Evolutionary conservation across 2,888 invertebrate species (phyloP).

Genomic region (Brachypterus glaber): DNA sequence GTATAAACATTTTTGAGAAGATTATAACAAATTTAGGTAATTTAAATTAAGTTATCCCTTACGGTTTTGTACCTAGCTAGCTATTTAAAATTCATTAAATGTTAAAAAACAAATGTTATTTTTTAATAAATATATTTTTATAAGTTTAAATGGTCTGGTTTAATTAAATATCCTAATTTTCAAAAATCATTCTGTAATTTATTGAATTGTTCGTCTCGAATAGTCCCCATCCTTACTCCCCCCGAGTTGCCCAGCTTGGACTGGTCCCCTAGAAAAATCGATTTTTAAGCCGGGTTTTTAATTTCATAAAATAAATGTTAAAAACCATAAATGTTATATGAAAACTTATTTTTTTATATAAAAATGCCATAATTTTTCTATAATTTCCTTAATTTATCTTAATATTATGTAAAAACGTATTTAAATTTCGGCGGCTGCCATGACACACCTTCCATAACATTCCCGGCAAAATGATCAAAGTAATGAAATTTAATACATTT

Average conservation of each 20-base stretch:
- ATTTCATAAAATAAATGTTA: conserved; percentile 3
- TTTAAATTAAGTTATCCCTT: no score
- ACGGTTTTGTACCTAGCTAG: no score
- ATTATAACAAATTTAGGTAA: no score
- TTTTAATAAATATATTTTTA: conserved; percentile 2
- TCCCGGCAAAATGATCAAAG: conserved; percentile 30
- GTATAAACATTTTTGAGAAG: no score
- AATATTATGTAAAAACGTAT: conserved; percentile 15
- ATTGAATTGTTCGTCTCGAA: conserved; percentile 4
- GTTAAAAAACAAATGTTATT: conserved; percentile 2
- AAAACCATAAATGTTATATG: background rate
- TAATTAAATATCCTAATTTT: no score
- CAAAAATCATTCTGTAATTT: conserved; percentile 7
- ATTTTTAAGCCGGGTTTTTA: conserved; percentile 17
- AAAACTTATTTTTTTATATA: conserved; percentile 2
- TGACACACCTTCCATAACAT: conserved; percentile 29
- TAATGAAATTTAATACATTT: conserved; percentile 13
- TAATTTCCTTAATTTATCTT: background rate
- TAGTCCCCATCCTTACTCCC: conserved; percentile 21
- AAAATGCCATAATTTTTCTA: background rate
- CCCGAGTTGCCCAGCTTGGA: conserved; percentile 20
- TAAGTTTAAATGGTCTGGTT: conserved; percentile 43
- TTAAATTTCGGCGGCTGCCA: conserved; percentile 33
- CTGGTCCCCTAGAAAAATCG: conserved; percentile 21
- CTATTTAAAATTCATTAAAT: no score